Base-by-base conservation (phyloP, 2,113 vertebrate species). In the Neofelis nebulosa region DNA sequence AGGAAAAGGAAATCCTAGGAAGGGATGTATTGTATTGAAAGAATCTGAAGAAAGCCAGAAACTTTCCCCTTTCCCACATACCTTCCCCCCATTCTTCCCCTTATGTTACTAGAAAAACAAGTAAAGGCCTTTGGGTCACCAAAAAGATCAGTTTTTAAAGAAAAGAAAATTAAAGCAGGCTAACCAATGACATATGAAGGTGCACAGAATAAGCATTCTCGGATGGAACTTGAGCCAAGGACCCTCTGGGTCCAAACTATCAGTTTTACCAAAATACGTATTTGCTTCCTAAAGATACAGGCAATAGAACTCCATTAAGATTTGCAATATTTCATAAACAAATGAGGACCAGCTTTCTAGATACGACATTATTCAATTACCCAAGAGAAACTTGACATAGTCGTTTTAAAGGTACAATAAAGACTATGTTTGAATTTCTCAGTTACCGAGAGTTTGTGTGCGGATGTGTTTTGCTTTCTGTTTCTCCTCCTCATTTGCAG, bases 51-150 rank as follows among this genome's bases (percentile, higher is more conserved):
- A 85, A 83, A 31, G 6, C 23, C 48, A 86, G 66, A 13, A 45
- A 41, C 12, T 73, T 68, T 63, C 52, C 25, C 18, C 15, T 45
- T 31, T 38, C 14, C 71, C 82, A 85, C 84, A 88, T 71, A 66
- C 31, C 38, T 86, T 85, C 41, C 80, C 61, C 68, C 38, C 96
- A 84, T 68, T 78, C 89, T 88, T 96, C 31, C 82, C 52, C 89
- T 97, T 84, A 71, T 15, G 66, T 96, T 96, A 94, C 95, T 94
- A 90, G 69, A 94, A 96, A 97, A 95, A 98, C 65, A 97, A 91
- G 69, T 27, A 76, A 82, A 78, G 69, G 33, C 16, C 87, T 94
- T 89, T 91, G 92, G 95, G 87, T 97, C 95, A 96, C 82, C 79
- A 95, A 65, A 74, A 92, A 85, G 94, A 95, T 91, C 73, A 93